Conservation (phyloP, 2,113 vertebrate genomes). For the Diadophis punctatus region DNA sequence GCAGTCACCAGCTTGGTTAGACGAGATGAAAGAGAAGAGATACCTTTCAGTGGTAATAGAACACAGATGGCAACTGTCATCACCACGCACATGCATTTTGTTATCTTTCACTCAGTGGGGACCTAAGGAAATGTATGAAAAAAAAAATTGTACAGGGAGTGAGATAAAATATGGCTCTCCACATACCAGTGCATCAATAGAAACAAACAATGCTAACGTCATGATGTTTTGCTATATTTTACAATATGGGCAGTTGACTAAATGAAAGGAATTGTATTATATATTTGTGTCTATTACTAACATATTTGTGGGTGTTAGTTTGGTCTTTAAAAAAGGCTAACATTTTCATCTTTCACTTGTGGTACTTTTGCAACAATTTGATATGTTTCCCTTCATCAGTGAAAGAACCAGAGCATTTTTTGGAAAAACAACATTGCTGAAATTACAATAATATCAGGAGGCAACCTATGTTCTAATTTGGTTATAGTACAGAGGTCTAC, state of each 20-base stretch:
- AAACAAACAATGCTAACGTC: neutral
- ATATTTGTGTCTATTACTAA: neutral
- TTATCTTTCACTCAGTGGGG: neutral
- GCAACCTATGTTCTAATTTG: neutral
- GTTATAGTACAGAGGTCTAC: neutral
- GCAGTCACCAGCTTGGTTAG: neutral
- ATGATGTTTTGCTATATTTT: neutral
- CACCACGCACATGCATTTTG: constrained; percentile 3
- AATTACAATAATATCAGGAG: neutral
- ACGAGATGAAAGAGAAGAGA: neutral
- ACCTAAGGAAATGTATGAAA: neutral
- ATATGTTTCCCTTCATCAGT: neutral
- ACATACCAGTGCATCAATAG: neutral
- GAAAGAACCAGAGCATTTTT: neutral
- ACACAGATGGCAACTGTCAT: constrained; percentile 21
- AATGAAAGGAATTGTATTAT: neutral
- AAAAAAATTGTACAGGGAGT: neutral
- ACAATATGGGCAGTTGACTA: neutral
- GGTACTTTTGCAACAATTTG: neutral
- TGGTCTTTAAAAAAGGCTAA: neutral
- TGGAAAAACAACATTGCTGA: neutral
- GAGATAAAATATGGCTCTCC: neutral
- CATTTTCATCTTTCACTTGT: neutral
- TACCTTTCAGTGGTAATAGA: constrained; percentile 15
- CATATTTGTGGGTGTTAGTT: neutral